These are phyloP conservation scores for Pyxicephalus adspersus DNA, from an alignment of 2,113 vertebrate genomes.

Conservation along the genomic window DNA sequence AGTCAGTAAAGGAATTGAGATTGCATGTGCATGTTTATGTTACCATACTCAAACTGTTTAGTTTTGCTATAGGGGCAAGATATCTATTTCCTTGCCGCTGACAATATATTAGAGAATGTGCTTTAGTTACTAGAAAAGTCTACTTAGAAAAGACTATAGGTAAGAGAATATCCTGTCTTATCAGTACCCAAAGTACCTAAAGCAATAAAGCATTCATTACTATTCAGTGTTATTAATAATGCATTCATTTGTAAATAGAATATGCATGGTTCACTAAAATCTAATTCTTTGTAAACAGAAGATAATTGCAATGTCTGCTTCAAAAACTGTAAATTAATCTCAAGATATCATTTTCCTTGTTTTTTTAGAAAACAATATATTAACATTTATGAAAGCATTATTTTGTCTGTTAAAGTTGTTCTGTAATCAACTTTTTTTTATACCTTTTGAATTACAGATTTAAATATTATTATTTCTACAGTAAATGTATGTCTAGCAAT, in stretches of 20 bases:
- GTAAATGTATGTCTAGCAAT: too few relatives aligned
- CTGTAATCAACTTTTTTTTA: neutral
- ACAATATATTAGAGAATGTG: too few relatives aligned
- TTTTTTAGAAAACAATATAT: neutral
- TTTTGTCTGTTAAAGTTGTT: neutral
- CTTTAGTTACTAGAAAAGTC: too few relatives aligned
- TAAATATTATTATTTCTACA: neutral
- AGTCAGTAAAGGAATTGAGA: too few relatives aligned
- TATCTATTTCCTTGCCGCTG: too few relatives aligned
- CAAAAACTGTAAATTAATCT: neutral
- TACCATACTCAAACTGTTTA: too few relatives aligned
- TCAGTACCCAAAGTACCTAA: neutral
- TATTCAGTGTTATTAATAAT: conserved; percentile 38
- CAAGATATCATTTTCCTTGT: conserved; percentile 6
- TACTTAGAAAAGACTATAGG: neutral
- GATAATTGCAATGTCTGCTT: conserved; percentile 46
- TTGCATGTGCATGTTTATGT: too few relatives aligned
- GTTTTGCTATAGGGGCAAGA: too few relatives aligned
- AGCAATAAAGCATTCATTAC: conserved; percentile 16
- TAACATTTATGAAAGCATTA: neutral
- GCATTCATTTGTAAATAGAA: conserved; percentile 6
- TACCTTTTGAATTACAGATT: neutral
- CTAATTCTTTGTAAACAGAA: conserved; percentile 46
- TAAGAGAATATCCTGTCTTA: conserved; percentile 18
- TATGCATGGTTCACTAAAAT: conserved; percentile 14